These are phyloP conservation scores for Rhombomys opimus DNA, from an alignment of 2,113 vertebrate genomes.

Conservation along the genomic window DNA sequence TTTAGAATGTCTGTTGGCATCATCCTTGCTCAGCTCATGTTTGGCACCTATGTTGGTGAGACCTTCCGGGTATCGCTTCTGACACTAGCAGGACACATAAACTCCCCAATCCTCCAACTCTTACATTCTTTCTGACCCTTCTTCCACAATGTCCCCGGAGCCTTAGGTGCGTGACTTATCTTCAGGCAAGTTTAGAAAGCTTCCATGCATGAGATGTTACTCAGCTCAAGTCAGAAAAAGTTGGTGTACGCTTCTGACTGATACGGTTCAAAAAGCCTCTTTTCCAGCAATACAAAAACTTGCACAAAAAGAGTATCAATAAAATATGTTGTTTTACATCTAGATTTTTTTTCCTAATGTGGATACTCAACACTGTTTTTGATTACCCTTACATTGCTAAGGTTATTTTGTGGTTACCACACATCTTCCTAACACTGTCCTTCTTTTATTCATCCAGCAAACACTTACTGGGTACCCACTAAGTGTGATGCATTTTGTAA, in stretches of 20 bases:
- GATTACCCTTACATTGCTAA: background rate
- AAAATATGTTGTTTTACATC: background rate
- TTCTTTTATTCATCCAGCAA: background rate
- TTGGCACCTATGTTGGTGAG: background rate
- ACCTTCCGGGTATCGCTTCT: background rate
- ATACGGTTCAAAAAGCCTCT: background rate
- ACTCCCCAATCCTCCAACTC: background rate
- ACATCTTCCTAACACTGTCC: background rate
- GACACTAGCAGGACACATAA: background rate
- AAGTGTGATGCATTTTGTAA: background rate
- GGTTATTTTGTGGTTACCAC: background rate
- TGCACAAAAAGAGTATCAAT: background rate
- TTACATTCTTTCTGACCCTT: background rate
- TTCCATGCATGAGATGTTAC: background rate
- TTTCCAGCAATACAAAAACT: conserved; percentile 9
- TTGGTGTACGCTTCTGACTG: background rate
- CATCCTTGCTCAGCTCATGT: background rate
- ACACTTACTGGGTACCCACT: background rate
- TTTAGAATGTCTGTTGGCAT: background rate
- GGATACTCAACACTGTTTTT: background rate
- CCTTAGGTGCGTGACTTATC: background rate
- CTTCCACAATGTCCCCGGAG: background rate
- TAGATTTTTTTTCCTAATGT: background rate
- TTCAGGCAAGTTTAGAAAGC: conserved; percentile 1
- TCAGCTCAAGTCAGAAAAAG: background rate